Evolutionary conservation across 2,797 vertebrate genomes (phyloP), one percentile per base, ranked within the genome.

Genomic region (Karalla daura): DNA sequence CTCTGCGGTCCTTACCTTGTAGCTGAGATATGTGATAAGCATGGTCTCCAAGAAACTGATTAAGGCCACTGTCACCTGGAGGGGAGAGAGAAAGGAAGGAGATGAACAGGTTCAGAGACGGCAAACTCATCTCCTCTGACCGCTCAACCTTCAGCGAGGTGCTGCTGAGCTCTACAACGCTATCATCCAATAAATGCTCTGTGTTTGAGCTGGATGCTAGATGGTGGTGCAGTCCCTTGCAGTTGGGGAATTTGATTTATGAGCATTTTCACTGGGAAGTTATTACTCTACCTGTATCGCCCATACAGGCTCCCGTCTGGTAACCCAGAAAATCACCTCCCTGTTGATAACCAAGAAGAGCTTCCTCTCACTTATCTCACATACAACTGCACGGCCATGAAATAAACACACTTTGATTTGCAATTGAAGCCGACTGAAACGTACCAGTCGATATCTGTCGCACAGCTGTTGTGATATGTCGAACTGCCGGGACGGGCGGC

Each of bases 11-110:
- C 84, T 86, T 87, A 95, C 95, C 94, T 95, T 95, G 85, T 95
- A 95, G 86, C 94, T 94, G 78, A 95, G 94, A 92, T 95, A 95
- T 73, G 93, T 94, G 71, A 95, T 92, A 44, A 95, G 89, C 93
- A 95, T 93, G 68, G 94, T 94, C 91, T 95, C 94, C 84, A 94
- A 87, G 81, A 95, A 94, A 86, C 95, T 93, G 85, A 95, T 95
- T 91, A 95, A 92, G 85, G 95, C 94, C 91, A 95, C 94, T 44
- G 93, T 89, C 81, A 95, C 94, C 95, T 95, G 71, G n/a, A 78
- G 65, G 36, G 74, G 46, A 78, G 47, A 78, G 33, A 11, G 7
- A 27, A 17, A 84, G n/a, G 28, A 72, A 9, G 35, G 2, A 72
- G 35, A 63, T 43, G 54, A 58, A 83, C 78, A 54, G 74, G 64